These are phyloP conservation scores for Dastarcus helophoroides DNA, from an alignment of 2,888 invertebrate species.

Conservation along the genomic window DNA sequence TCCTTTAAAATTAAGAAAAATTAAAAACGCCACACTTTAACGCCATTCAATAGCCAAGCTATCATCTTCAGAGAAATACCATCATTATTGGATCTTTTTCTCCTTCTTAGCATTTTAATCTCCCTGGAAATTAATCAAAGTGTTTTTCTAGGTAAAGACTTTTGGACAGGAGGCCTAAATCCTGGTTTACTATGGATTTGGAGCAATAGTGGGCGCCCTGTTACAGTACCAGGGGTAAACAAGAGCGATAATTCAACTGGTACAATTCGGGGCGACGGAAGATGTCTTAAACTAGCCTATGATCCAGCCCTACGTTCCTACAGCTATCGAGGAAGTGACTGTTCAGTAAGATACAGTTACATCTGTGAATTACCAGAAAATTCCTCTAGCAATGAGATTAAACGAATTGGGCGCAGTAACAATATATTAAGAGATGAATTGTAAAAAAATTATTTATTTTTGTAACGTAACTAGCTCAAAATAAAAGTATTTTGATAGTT, in stretches of 20 bases:
- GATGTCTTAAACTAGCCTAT: slow-evolving; percentile 59
- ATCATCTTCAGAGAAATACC: too few relatives aligned
- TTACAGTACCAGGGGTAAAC: slow-evolving; percentile 35
- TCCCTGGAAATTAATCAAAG: slow-evolving; percentile 4
- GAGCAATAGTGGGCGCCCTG: slow-evolving; percentile 70
- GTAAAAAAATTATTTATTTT: too few relatives aligned
- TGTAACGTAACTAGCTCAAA: too few relatives aligned
- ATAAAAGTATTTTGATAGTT: too few relatives aligned
- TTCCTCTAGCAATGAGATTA: slow-evolving; percentile 50
- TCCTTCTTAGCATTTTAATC: too few relatives aligned
- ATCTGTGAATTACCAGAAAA: slow-evolving; percentile 59
- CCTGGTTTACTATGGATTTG: slow-evolving; percentile 81
- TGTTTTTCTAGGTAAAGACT: slow-evolving; percentile 52
- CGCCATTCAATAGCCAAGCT: too few relatives aligned
- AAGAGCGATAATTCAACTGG: slow-evolving; percentile 32
- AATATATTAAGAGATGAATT: slow-evolving; percentile 21
- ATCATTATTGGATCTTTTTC: too few relatives aligned
- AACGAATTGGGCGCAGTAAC: slow-evolving; percentile 28
- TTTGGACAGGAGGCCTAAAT: slow-evolving; percentile 77
- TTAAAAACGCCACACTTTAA: too few relatives aligned
- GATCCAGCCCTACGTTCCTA: slow-evolving; percentile 51
- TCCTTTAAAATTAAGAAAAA: too few relatives aligned
- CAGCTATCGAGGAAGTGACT: slow-evolving; percentile 62
- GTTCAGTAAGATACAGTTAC: slow-evolving; percentile 53
- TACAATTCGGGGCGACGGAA: slow-evolving; percentile 49